A percentile compares a stretch with the other conserved stretches of the same genome.
Evolutionary conservation across 2,888 invertebrate species (phyloP).

Genomic region (Cerastis rubricosa): DNA sequence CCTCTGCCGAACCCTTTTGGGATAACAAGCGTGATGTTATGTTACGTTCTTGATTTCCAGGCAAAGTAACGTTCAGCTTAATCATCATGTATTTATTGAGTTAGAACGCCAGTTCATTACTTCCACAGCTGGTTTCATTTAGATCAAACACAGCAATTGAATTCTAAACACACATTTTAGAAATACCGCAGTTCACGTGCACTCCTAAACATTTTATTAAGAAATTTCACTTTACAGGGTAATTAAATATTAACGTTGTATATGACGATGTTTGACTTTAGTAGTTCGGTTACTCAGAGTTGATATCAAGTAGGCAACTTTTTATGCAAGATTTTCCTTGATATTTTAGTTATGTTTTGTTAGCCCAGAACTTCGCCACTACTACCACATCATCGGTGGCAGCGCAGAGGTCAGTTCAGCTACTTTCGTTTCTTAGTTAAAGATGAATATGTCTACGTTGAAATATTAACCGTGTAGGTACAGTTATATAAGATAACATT

Average conservation of each 20-base stretch:
- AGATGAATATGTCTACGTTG: neutral
- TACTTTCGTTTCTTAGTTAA: neutral
- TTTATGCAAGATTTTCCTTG: too few species aligned
- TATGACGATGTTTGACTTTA: conserved; percentile 23
- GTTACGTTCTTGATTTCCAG: conserved; percentile 32
- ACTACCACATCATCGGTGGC: neutral
- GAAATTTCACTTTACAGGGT: conserved; percentile 14
- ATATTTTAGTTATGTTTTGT: too few species aligned
- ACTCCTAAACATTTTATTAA: conserved; percentile 17
- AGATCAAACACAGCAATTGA: conserved; percentile 37
- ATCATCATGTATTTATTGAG: conserved; percentile 12
- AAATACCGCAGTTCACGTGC: conserved; percentile 21
- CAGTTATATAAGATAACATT: neutral
- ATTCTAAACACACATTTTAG: conserved; percentile 28
- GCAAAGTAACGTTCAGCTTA: neutral
- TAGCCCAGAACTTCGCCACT: neutral
- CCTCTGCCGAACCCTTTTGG: neutral
- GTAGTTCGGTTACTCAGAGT: conserved; percentile 13
- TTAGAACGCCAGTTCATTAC: conserved; percentile 21
- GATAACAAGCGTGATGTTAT: neutral
- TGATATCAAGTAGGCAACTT: neutral
- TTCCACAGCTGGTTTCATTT: conserved; percentile 37
- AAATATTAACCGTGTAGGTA: neutral
- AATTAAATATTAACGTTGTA: conserved; percentile 36
- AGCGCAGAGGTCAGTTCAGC: neutral